phyloP scores from a whole-genome alignment of 1,140 invertebrate species.

The Phymastichus coffea region DNA sequence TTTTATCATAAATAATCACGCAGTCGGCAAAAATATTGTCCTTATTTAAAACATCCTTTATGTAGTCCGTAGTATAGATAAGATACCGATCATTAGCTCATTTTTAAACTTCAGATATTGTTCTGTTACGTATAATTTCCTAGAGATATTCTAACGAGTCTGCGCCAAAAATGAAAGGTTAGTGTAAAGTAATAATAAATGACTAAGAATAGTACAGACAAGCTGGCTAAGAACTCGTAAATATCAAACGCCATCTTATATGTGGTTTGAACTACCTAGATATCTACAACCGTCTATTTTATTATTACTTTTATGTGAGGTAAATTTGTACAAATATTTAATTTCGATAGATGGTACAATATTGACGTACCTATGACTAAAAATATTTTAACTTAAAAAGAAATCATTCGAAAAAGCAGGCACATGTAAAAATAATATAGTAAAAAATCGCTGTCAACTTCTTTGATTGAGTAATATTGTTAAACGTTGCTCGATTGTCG shows the following conservation, averaged over 20 bases:
- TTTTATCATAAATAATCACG: conserved; percentile 37
- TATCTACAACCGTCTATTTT: too few relatives aligned
- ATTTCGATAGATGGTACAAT: too few relatives aligned
- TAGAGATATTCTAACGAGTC: conserved; percentile 25
- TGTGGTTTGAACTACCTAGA: too few relatives aligned
- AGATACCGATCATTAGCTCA: conserved; percentile 53
- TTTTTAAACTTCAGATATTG: conserved; percentile 39
- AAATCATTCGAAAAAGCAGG: too few relatives aligned
- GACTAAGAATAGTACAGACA: conserved; percentile 8
- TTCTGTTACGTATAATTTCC: conserved; percentile 14
- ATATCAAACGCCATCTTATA: neutral
- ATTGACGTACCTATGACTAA: too few relatives aligned
- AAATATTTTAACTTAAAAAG: too few relatives aligned
- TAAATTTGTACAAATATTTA: too few relatives aligned
- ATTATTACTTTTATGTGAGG: too few relatives aligned
- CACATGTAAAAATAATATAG: too few relatives aligned
- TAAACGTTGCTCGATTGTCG: too few relatives aligned
- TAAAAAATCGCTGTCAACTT: too few relatives aligned
- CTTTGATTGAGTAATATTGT: too few relatives aligned
- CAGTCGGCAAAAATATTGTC: conserved; percentile 52
- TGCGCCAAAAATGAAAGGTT: conserved; percentile 45
- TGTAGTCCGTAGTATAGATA: conserved; percentile 51
- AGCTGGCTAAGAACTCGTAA: conserved; percentile 27
- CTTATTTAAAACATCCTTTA: conserved; percentile 55
- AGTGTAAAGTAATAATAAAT: conserved; percentile 34